Evolutionary conservation across 2,797 vertebrate genomes (phyloP).

Genomic region (Prionace glauca): DNA sequence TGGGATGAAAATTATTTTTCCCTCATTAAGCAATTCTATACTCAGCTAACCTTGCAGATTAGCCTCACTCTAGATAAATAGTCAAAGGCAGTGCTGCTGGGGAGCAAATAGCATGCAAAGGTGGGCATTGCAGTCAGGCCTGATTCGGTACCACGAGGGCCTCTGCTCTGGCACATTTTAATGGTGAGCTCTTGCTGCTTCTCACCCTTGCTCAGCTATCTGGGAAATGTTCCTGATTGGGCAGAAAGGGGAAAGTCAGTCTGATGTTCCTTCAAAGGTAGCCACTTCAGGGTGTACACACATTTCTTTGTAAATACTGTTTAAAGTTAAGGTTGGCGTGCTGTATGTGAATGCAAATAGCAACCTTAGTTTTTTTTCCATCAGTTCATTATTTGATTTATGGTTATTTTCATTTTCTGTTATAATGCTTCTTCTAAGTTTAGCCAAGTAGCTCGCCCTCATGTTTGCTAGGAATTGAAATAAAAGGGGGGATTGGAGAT

Average conservation of each 20-base stretch:
- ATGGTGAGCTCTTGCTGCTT: slow-evolving; percentile 10
- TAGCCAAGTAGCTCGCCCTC: slow-evolving; percentile 14
- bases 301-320: slow-evolving; percentile 36
- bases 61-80: slow-evolving; percentile 27
- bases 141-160: not conserved
- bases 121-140: slow-evolving; percentile 17
- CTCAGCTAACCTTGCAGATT: slow-evolving; percentile 29
- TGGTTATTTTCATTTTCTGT: slow-evolving; percentile 16
- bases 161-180: not conserved
- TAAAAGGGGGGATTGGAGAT: not conserved
- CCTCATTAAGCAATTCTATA: slow-evolving; percentile 26
- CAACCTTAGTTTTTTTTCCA: not conserved
- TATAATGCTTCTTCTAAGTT: slow-evolving; percentile 33
- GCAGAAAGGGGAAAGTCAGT: slow-evolving; percentile 21
- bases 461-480: slow-evolving; percentile 5
- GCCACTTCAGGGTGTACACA: slow-evolving; percentile 28
- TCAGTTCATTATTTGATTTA: slow-evolving; percentile 33
- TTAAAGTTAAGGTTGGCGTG: slow-evolving; percentile 29
- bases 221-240: slow-evolving; percentile 12
- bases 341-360: slow-evolving; percentile 24
- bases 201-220: not conserved
- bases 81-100: slow-evolving; percentile 10
- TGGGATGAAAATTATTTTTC: slow-evolving; percentile 23
- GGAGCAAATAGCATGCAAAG: slow-evolving; percentile 13
- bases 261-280: slow-evolving; percentile 15